A percentile compares a stretch with the other conserved stretches of the same genome.
Conservation (phyloP, 2,797 vertebrate species). For the Parauchenoglanis punctatus region DNA sequence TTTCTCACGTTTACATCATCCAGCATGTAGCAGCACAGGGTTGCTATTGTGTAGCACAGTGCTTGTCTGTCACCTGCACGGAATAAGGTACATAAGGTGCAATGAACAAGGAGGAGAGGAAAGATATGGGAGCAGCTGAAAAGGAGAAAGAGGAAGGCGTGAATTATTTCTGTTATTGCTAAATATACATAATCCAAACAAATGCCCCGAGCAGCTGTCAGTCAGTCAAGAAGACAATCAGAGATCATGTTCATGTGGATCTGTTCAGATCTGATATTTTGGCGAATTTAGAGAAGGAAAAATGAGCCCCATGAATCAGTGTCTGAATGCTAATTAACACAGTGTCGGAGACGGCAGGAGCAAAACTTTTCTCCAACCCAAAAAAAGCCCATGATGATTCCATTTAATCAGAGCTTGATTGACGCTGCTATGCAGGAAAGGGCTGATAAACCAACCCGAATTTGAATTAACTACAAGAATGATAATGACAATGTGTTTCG, state of each 20-base stretch:
- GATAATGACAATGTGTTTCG: conserved; percentile 50
- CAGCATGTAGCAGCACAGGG: conserved; percentile 13
- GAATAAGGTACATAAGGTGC: conserved; percentile 10
- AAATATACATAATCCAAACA: conserved; percentile 35
- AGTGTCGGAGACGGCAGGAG: conserved; percentile 37
- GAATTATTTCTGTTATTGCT: conserved; percentile 15
- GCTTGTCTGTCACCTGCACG: conserved; percentile 6
- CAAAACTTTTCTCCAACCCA: conserved; percentile 49
- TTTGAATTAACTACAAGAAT: conserved; percentile 54
- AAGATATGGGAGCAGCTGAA: conserved; percentile 8
- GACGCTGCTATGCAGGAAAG: conserved; percentile 47
- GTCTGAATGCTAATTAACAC: conserved; percentile 56
- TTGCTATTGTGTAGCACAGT: conserved; percentile 18
- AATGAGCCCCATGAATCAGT: conserved; percentile 38
- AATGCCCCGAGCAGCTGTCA: conserved; percentile 22
- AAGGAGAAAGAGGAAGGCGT: not conserved
- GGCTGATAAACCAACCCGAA: conserved; percentile 56
- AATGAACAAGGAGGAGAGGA: conserved; percentile 5
- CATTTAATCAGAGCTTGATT: conserved; percentile 60
- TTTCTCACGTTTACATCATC: conserved; percentile 50
- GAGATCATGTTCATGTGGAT: not conserved
- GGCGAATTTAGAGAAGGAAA: conserved; percentile 36
- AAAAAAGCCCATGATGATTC: conserved; percentile 48
- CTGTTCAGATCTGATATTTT: conserved; percentile 36
- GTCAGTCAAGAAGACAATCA: conserved; percentile 13